Percentiles rank a stretch among this genome's conserved stretches.
Evolutionary conservation across 2,888 invertebrate species (phyloP).

Genomic region (Morpho achilles): DNA sequence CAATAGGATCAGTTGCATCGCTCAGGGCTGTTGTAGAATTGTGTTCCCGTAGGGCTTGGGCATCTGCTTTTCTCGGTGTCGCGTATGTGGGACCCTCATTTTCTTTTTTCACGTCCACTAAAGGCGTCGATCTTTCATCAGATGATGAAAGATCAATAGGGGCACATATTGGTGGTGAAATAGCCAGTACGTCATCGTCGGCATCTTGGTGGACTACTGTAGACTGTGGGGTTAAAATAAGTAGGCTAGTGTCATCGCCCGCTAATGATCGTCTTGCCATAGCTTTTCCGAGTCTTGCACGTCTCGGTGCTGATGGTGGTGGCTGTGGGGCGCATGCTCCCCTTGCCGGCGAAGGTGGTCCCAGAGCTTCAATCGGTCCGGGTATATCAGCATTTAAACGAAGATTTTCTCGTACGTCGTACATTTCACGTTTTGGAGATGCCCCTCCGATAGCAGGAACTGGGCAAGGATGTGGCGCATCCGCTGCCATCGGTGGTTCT

Average conservation of each 20-base stretch:
- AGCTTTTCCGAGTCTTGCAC: constrained; percentile 78
- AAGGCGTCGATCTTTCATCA: constrained; percentile 65
- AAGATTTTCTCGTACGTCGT: constrained; percentile 59
- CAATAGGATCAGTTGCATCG: constrained; percentile 45
- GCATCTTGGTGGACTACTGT: constrained; percentile 61
- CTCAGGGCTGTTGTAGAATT: constrained; percentile 45
- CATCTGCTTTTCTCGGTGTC: constrained; percentile 59
- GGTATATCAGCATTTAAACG: constrained; percentile 57
- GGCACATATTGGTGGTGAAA: constrained; percentile 64
- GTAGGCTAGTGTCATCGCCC: constrained; percentile 73
- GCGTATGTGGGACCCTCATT: constrained; percentile 65
- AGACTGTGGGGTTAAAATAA: constrained; percentile 53
- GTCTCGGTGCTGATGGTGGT: constrained; percentile 62
- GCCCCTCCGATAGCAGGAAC: constrained; percentile 66
- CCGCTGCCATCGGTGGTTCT: constrained; percentile 60
- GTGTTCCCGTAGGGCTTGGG: constrained; percentile 66
- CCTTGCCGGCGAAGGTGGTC: constrained; percentile 84
- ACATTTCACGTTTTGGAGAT: constrained; percentile 65
- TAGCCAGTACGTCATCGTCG: constrained; percentile 73
- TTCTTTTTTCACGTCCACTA: constrained; percentile 71
- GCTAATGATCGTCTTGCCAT: constrained; percentile 83
- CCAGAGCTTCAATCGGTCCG: constrained; percentile 61
- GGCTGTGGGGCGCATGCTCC: constrained; percentile 83
- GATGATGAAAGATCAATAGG: constrained; percentile 74
- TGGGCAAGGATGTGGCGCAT: constrained; percentile 60